phyloP scores from a whole-genome alignment of 2,888 invertebrate genomes.

The Nomada fabriciana region DNA sequence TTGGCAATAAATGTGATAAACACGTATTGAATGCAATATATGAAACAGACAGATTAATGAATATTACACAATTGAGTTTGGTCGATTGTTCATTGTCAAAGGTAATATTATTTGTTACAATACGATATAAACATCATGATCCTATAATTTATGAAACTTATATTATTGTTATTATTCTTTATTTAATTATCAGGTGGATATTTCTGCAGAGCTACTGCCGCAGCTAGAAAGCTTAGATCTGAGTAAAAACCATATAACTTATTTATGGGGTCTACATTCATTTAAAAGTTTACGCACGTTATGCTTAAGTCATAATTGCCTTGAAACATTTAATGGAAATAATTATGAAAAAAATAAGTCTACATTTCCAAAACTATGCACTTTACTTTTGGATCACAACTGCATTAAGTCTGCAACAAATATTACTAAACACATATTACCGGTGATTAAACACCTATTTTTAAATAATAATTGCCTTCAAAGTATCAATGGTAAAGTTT shows the following conservation, averaged over 20 bases:
- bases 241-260: slow-evolving; percentile 68
- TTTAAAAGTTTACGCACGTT: slow-evolving; percentile 65
- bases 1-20: slow-evolving; percentile 62
- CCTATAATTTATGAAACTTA: neutral
- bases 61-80: slow-evolving; percentile 66
- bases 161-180: slow-evolving; percentile 2
- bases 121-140: neutral
- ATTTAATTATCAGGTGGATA: slow-evolving; percentile 56
- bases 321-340: slow-evolving; percentile 47
- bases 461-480: slow-evolving; percentile 67
- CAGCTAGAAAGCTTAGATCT: slow-evolving; percentile 70
- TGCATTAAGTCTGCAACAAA: slow-evolving; percentile 56
- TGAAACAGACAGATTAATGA: slow-evolving; percentile 40
- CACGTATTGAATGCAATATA: slow-evolving; percentile 56
- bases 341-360: slow-evolving; percentile 1
- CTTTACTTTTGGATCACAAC: slow-evolving; percentile 71
- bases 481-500: slow-evolving; percentile 63
- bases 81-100: slow-evolving; percentile 65
- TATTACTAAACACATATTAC: slow-evolving; percentile 51
- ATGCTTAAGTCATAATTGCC: slow-evolving; percentile 69
- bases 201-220: slow-evolving; percentile 60
- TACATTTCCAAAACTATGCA: slow-evolving; percentile 59
- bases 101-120: slow-evolving; percentile 42
- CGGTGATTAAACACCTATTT: slow-evolving; percentile 67
- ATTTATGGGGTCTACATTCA: slow-evolving; percentile 60